Base-by-base conservation (phyloP, 92 coral and sea anemone genomes). In the Porites evermanni region DNA sequence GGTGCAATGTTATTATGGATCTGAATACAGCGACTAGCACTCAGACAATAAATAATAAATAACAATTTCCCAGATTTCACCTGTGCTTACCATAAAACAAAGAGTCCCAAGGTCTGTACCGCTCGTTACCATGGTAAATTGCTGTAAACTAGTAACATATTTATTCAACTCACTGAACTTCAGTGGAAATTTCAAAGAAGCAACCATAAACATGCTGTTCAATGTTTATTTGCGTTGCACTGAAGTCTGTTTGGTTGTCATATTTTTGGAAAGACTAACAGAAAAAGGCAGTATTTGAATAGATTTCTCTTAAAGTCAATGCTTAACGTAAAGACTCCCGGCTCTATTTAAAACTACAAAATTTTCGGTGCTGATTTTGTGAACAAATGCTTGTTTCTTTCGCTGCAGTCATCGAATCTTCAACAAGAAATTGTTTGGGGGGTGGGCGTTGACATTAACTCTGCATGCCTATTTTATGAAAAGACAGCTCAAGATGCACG, bases 1-100 rank as follows among this genome's bases (percentile, higher is more conserved):
- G 75, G 65, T 53, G 72, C 50, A 14, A 13, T 66, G 53, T 24
- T 20, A 79, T 24, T 14, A 79, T 14, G 8, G n/a, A 66, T 67
- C 67, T 66, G 14, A 14, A 6, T 50, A 6, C 64, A 47, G 20
- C 44, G n/a, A 24, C 19, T 10, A 12, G 0, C 14, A 47, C 10
- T 24, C 7, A 38, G 73, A 9, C 26, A 20, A 67, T 80, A 6
- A 80, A 80, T 80, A 80, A 80, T 80, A 2, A 24, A 80, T 67
- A 52, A 66, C 13, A 8, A 19, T 12, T 56, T 56, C 13, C 61
- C 12, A 14, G 4, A 38, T 4, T 38, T 38, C 47, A 38, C 5
- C 47, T 0, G 61, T 17, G 13, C 4, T 56, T 56, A 11, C 12
- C 13, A 0, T 14, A 56, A 56, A 11, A 56, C 61, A 56, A 56